phyloP scores from a whole-genome alignment of 2,113 vertebrate genomes.

The Pterocles orientalis region DNA sequence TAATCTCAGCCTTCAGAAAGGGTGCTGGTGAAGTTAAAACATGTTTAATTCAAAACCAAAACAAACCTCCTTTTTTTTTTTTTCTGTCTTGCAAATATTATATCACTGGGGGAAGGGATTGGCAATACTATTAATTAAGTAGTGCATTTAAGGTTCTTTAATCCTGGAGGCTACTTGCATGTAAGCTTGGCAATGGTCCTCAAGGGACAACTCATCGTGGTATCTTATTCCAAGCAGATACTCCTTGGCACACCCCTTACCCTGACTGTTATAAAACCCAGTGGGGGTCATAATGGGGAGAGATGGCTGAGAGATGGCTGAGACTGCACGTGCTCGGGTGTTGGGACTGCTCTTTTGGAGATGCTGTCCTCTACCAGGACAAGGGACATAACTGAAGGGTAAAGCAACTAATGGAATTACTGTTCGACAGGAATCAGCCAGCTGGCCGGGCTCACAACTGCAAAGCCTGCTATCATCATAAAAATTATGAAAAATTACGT shows the following conservation, averaged over 20 bases:
- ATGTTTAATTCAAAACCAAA: conserved; percentile 5
- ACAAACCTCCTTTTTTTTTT: background rate
- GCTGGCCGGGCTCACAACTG: background rate
- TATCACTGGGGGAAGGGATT: background rate
- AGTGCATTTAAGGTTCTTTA: background rate
- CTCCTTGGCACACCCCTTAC: background rate
- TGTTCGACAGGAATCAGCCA: rapidly evolving
- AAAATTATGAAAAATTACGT: background rate
- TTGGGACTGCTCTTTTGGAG: background rate
- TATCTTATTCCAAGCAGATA: background rate
- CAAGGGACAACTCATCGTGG: background rate
- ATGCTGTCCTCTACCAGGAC: background rate
- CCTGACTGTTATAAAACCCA: background rate
- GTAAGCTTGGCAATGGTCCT: background rate
- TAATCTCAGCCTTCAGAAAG: background rate
- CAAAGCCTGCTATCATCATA: background rate
- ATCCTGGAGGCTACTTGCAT: background rate
- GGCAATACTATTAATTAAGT: background rate
- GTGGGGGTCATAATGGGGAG: background rate
- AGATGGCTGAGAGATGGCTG: rapidly evolving
- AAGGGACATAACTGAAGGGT: background rate
- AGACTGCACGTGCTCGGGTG: background rate
- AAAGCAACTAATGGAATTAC: background rate
- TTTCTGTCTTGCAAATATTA: background rate
- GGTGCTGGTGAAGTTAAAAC: background rate